These are phyloP conservation scores for Orthonychiurus folsomi DNA, from an alignment of 2,888 invertebrate genomes.

Conservation along the genomic window DNA sequence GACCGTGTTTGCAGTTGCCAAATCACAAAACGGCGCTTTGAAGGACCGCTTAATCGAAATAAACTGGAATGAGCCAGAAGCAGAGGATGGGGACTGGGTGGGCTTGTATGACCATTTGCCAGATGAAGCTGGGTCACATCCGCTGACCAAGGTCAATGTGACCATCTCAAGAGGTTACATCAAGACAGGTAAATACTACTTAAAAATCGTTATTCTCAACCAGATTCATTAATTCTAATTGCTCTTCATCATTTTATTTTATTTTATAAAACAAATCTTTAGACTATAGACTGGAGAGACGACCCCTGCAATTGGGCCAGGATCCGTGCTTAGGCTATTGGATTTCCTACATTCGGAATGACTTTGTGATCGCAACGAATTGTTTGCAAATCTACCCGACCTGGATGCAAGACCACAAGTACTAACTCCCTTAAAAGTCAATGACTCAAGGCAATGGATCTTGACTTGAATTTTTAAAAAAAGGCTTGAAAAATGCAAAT, in stretches of 20 bases:
- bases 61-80: constrained; percentile 34
- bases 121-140: constrained; percentile 22
- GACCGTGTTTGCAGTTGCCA: constrained; percentile 34
- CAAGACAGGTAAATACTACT: too few species aligned
- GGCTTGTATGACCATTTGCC: constrained; percentile 43
- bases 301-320: constrained; percentile 20
- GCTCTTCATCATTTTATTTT: too few species aligned
- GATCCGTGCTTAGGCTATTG: constrained; percentile 42
- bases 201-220: too few species aligned
- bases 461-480: constrained; percentile 1
- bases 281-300: constrained; percentile 40
- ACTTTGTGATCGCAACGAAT: constrained; percentile 45
- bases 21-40: constrained; percentile 29
- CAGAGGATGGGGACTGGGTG: constrained; percentile 41
- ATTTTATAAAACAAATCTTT: too few species aligned
- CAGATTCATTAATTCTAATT: too few species aligned
- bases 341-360: constrained; percentile 40
- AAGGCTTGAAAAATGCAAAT: neutral
- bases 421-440: too few species aligned
- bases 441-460: neutral
- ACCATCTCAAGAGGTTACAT: constrained; percentile 35
- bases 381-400: constrained; percentile 73
- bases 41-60: constrained; percentile 36
- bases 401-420: constrained; percentile 66
- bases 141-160: constrained; percentile 14